These are phyloP conservation scores for Asteroscopus sphinx DNA, from an alignment of 2,888 invertebrate genomes.

Conservation along the genomic window DNA sequence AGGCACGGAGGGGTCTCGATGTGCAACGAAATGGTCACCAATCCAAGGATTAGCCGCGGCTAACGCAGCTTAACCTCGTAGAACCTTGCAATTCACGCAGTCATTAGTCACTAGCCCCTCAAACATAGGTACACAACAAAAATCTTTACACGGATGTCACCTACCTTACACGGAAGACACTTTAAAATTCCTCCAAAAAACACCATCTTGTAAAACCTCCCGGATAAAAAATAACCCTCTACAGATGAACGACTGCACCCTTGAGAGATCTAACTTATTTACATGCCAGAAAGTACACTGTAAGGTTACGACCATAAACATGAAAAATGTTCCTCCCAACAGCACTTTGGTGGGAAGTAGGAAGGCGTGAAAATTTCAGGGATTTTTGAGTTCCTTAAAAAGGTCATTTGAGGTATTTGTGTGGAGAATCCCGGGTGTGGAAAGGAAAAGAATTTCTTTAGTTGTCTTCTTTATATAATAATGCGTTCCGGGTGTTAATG, in stretches of 20 bases:
- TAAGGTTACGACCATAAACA: slow-evolving; percentile 52
- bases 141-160: no score
- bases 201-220: slow-evolving; percentile 3
- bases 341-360: slow-evolving; percentile 15
- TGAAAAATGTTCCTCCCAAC: slow-evolving; percentile 49
- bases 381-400: slow-evolving; percentile 17
- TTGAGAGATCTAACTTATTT: slow-evolving; percentile 51
- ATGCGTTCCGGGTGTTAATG: no score
- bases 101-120: no score
- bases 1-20: no score
- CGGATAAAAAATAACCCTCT: slow-evolving; percentile 10
- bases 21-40: no score
- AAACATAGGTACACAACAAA: no score
- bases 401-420: slow-evolving; percentile 2
- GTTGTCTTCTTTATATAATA: no score
- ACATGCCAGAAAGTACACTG: slow-evolving; percentile 46
- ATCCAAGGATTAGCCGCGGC: no score
- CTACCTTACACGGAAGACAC: slow-evolving; percentile 5
- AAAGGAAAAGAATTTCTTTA: no score
- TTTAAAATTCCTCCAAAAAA: slow-evolving; percentile 5
- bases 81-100: no score
- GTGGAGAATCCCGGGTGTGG: not conserved
- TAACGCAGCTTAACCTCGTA: no score
- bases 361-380: slow-evolving; percentile 8
- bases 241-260: slow-evolving; percentile 42